Evolutionary conservation across 2,888 invertebrate genomes (phyloP).

Genomic region (Nemotelus nigrinus): DNA sequence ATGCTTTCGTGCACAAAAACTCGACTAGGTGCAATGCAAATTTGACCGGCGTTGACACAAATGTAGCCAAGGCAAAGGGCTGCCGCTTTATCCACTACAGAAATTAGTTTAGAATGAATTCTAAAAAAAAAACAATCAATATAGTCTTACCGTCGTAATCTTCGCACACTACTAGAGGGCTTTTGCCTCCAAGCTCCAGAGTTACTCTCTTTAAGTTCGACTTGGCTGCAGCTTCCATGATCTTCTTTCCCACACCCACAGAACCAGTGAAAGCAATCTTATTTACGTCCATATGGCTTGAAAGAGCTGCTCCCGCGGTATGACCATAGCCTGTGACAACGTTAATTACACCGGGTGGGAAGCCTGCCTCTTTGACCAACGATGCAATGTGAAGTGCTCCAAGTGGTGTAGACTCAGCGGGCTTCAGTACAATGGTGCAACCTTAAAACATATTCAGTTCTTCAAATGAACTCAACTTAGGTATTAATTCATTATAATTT

Average conservation of each 20-base stretch:
- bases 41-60: constrained; percentile 81
- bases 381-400: constrained; percentile 79
- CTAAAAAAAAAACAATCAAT: background rate
- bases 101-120: constrained; percentile 41
- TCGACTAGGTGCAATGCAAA: constrained; percentile 86
- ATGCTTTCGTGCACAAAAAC: constrained; percentile 89
- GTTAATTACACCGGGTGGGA: constrained; percentile 83
- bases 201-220: constrained; percentile 85
- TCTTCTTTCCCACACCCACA: constrained; percentile 66
- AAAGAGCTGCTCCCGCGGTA: constrained; percentile 78
- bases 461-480: background rate
- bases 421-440: constrained; percentile 82
- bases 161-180: constrained; percentile 84
- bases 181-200: constrained; percentile 90
- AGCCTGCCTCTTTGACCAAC: constrained; percentile 80
- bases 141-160: constrained; percentile 76
- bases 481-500: background rate
- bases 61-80: constrained; percentile 73
- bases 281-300: constrained; percentile 73
- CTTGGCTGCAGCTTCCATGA: constrained; percentile 73
- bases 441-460: constrained; percentile 58
- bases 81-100: constrained; percentile 71
- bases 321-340: constrained; percentile 79
- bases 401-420: constrained; percentile 87
- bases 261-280: constrained; percentile 88